These are phyloP conservation scores for Hemiscyllium ocellatum DNA, from an alignment of 2,113 vertebrate species.

Conservation along the genomic window DNA sequence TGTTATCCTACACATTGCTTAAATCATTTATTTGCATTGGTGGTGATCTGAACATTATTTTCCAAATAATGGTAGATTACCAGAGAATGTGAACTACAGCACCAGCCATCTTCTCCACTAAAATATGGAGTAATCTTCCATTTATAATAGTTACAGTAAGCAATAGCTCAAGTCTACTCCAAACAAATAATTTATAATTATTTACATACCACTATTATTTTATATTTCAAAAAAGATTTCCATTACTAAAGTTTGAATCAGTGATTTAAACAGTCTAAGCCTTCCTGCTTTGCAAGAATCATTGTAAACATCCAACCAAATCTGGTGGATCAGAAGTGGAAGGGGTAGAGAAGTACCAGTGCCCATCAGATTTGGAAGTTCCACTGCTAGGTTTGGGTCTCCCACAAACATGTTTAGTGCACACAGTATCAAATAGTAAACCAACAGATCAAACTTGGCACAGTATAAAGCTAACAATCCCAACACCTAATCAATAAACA, in stretches of 20 bases:
- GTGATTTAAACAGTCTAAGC: not conserved
- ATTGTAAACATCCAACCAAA: conserved; percentile 29
- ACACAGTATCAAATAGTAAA: not conserved
- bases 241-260: not conserved
- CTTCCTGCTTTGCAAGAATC: not conserved
- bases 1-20: not conserved
- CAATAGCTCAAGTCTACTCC: conserved; percentile 15
- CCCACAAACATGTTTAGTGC: not conserved
- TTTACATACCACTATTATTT: conserved; percentile 9
- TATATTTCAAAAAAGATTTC: not conserved
- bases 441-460: conserved; percentile 14
- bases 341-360: not conserved
- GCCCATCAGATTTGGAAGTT: not conserved
- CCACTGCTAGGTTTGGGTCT: not conserved
- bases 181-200: conserved; percentile 37
- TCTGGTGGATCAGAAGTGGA: not conserved
- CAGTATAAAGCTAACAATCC: conserved; percentile 3
- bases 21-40: conserved; percentile 2
- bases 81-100: not conserved
- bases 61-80: not conserved
- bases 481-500: not conserved
- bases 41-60: not conserved
- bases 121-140: conserved; percentile 23
- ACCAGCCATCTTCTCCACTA: not conserved
- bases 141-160: conserved; percentile 10